Conservation (phyloP, 1,140 invertebrate species). For the Arctopsyche grandis region DNA sequence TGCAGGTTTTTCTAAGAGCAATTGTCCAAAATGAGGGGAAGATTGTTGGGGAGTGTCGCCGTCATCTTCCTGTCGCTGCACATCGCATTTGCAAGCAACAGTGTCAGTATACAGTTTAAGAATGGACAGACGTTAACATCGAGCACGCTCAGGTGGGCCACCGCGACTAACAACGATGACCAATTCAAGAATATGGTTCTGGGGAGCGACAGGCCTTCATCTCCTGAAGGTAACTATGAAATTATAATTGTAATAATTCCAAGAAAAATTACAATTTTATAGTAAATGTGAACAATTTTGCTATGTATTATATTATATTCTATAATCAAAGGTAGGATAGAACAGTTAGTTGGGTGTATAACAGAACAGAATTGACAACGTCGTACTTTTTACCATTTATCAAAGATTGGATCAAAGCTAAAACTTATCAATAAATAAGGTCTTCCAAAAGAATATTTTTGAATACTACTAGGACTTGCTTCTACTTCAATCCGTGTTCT, state of each 20-base stretch:
- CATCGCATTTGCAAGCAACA: conserved; percentile 18
- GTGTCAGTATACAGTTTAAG: conserved; percentile 59
- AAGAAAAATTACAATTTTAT: too few species aligned
- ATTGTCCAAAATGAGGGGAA: conserved; percentile 20
- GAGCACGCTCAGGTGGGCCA: conserved; percentile 61
- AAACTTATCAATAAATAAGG: too few species aligned
- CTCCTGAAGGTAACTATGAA: conserved; percentile 37
- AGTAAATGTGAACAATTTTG: too few species aligned
- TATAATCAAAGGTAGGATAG: too few species aligned
- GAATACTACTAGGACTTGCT: too few species aligned
- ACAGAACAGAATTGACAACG: too few species aligned
- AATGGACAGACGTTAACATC: conserved; percentile 62
- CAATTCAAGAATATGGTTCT: conserved; percentile 59
- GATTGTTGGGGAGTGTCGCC: background rate
- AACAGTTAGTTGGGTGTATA: too few species aligned
- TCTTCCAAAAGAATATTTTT: too few species aligned
- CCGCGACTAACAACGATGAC: conserved; percentile 51
- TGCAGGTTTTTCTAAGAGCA: conserved; percentile 24
- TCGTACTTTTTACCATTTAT: too few species aligned
- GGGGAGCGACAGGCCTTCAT: conserved; percentile 51
- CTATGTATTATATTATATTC: too few species aligned
- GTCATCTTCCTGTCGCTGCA: background rate
- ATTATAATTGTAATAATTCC: background rate
- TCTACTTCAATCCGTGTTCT: too few species aligned
- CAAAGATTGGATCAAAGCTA: too few species aligned